These are phyloP conservation scores for Capitella teleta DNA, from an alignment of 1,140 invertebrate species.

Conservation along the genomic window DNA sequence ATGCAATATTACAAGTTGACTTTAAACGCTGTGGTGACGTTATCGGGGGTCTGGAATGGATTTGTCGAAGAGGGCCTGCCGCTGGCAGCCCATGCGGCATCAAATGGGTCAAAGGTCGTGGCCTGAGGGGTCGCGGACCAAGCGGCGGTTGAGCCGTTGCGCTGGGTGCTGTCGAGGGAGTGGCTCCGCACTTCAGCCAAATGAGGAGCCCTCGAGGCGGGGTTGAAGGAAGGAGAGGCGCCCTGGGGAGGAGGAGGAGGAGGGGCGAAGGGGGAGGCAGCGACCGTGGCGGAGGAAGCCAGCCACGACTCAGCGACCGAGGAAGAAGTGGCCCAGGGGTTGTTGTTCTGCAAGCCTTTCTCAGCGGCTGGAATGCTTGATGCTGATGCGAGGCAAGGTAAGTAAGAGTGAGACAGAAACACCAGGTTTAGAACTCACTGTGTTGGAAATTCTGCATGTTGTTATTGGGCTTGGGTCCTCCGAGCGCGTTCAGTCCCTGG, in stretches of 20 bases:
- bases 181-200: slow-evolving; percentile 50
- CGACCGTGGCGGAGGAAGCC: slow-evolving; percentile 14
- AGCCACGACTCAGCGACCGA: background rate
- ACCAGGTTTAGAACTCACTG: too few species aligned
- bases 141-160: background rate
- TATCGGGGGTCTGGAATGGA: slow-evolving; percentile 38
- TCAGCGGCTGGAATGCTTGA: slow-evolving; percentile 34
- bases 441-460: background rate
- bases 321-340: slow-evolving; percentile 7
- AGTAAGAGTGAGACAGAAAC: slow-evolving; percentile 36
- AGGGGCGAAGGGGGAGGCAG: slow-evolving; percentile 14
- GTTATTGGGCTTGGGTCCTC: background rate
- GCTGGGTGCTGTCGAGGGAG: slow-evolving; percentile 43
- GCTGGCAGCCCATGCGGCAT: slow-evolving; percentile 69
- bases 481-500: slow-evolving; percentile 65
- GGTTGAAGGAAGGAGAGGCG: slow-evolving; percentile 25
- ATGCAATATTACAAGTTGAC: slow-evolving; percentile 52
- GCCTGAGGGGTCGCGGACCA: slow-evolving; percentile 8
- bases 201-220: slow-evolving; percentile 34
- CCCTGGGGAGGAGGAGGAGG: slow-evolving; percentile 15
- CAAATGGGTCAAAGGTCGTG: slow-evolving; percentile 60
- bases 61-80: slow-evolving; percentile 21
- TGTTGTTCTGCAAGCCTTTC: slow-evolving; percentile 9
- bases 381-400: slow-evolving; percentile 51
- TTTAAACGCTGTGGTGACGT: slow-evolving; percentile 48